Conservation (phyloP, 2,888 invertebrate species). For the Pyrrhia umbra region DNA sequence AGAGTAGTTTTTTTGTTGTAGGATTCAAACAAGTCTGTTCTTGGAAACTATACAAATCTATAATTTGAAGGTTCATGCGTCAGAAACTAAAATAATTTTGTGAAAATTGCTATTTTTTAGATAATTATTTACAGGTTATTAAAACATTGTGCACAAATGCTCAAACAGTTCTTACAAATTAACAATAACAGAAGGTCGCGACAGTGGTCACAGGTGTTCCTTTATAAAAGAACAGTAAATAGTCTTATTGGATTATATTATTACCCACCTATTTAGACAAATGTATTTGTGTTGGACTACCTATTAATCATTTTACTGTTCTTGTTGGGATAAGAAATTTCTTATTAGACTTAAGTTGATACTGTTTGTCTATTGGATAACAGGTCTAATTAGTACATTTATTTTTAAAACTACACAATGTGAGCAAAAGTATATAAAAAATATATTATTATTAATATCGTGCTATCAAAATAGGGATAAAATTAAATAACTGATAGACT, state of each 20-base stretch:
- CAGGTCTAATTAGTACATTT: background rate
- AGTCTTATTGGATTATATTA: slow-evolving; percentile 69
- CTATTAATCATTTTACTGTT: slow-evolving; percentile 30
- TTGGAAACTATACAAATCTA: too few species aligned
- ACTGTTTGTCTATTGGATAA: background rate
- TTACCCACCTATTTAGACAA: slow-evolving; percentile 61
- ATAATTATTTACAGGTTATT: slow-evolving; percentile 17
- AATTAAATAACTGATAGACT: too few species aligned
- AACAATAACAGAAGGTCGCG: slow-evolving; percentile 70
- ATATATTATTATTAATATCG: too few species aligned
- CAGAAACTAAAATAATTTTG: too few species aligned
- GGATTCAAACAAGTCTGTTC: too few species aligned
- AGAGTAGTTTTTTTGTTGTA: too few species aligned
- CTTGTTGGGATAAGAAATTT: slow-evolving; percentile 32
- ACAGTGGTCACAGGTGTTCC: slow-evolving; percentile 74
- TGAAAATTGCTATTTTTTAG: background rate
- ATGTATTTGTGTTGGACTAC: slow-evolving; percentile 44
- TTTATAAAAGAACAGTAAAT: slow-evolving; percentile 63
- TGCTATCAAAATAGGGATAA: background rate
- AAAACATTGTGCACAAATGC: slow-evolving; percentile 54
- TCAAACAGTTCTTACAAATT: slow-evolving; percentile 63
- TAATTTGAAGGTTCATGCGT: too few species aligned
- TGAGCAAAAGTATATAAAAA: background rate
- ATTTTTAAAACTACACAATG: background rate
- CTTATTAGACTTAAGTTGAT: slow-evolving; percentile 25